Base-by-base conservation (phyloP, 2,797 vertebrate species). In the Apogon talboti region DNA sequence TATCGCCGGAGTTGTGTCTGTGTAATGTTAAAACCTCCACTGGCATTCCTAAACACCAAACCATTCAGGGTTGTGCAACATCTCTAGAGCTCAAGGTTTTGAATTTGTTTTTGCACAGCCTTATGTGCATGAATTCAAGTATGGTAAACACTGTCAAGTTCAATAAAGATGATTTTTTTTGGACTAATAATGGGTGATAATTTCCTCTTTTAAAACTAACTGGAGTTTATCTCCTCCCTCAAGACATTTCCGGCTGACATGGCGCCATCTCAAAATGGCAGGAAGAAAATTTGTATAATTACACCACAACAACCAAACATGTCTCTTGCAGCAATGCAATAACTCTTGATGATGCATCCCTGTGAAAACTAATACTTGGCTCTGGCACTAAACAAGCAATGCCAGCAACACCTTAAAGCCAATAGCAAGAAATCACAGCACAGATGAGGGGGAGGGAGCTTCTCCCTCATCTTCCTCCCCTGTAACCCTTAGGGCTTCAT, bases 401-500 rank as follows among this genome's bases (percentile, higher is more conserved):
- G 62, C 38, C 67, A 78, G 12, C 18, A 70, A 42, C 45, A 80
- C 78, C 50, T 79, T 61, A 51, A 74, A 79, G 65, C 53, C 53
- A 67, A 71, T 54, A 65, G 38, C 51, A 76, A 8, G 9, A 80
- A 70, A 66, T 83, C 66, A 71, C 54, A 76, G 38, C 48, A 59
- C 45, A 49, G 30, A 35, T 50, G 37, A 80, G 60, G 49, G 21
- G 64, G 66, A 55, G 47, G 62, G 56, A 21, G 44, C 63, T 9
- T 60, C 66, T 71, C 38, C 30, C 44, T 76, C 65, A 60, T 82
- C 56, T 51, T 80, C 75, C 49, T 66, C 66, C 59, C 59, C 49
- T 76, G 42, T 61, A 67, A 79, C 74, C 81, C 79, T 42, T n/a
- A 74, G 66, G 79, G 81, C 58, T 72, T 80, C 43, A 76, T 82